Evolutionary conservation across 2,797 vertebrate genomes (phyloP), one percentile per base, ranked within the genome.

Genomic region (Aphelocoma californica): DNA sequence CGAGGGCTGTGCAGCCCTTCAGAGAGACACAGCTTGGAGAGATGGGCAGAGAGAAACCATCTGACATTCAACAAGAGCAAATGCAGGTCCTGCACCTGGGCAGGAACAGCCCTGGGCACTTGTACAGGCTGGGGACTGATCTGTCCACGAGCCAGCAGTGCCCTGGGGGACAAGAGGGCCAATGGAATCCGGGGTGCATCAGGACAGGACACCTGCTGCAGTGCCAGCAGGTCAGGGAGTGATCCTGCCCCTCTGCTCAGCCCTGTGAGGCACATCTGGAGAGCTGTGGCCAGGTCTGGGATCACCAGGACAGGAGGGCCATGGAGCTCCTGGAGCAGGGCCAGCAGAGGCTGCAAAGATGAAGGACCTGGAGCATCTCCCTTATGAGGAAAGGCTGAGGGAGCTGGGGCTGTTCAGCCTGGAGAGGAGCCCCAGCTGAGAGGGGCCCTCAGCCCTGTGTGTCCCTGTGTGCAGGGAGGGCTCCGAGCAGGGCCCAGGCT

Each of bases 281-380:
- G 19, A 18, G 29, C 29, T 19, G 10, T 17, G 50, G 13, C 15
- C 60, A 48, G 60, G 2, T 18, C 31, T 42, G 70, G 66, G 34
- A 14, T 40, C 60, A 9, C 16, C 31, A 48, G 69, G 6, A 64
- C 29, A 48, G 34, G 10, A 72, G 48, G 19, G n/a, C 38, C 62
- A 45, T 36, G 36, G 36, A 36, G 36, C 36, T 36, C 36, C 36
- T 36, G 36, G 36, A 36, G 36, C 36, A 72, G 48, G 19, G n/a
- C 38, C 62, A 45, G 82, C 1, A 0, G 8, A 66, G 21, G 36
- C 44, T 57, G 60, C 1, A 0, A 36, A 32, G 53, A 19, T 58
- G 38, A 26, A 26, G 26, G 53, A 5, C 23, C 40, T 66, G 61
- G 51, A 84, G 21, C 56, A 56, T 56, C 29, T 47, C 16, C 10